Base-by-base conservation (phyloP, 2,797 vertebrate species). In the Glossophaga mutica region DNA sequence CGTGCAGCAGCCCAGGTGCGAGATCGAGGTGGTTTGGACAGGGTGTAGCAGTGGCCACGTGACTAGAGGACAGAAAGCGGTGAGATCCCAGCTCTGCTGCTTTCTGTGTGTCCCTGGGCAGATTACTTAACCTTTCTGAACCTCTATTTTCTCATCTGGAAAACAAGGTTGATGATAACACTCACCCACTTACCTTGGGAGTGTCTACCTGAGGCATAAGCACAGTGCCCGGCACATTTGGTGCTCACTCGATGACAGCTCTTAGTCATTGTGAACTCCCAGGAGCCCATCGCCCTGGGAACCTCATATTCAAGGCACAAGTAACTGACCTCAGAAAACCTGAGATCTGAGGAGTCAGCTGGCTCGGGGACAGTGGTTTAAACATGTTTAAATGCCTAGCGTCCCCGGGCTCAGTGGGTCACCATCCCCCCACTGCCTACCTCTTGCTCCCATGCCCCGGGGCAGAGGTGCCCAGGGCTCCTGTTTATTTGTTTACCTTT, bases 401-500 rank as follows among this genome's bases (percentile, higher is more conserved):
- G 34, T 79, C 74, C 78, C 55, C 0, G 46, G 62, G 19, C 44
- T 71, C 39, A 34, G 29, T 6, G 39, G 88, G 83, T 68, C 19
- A 21, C 76, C 6, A 11, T 34, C 37, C 32, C 77, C 68, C 62
- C 32, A 8, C 42, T 29, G 34, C n/a, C 62, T 21, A 22, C 42
- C 16, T 77, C 16, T 22, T 3, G 70, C 57, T 62, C 44, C 59
- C 26, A 68, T 6, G 34, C 79, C 57, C 39, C 11, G 21, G 21
- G 90, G 57, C 78, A 88, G 78, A 92, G 37, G 39, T 90, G 85
- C 82, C 88, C 87, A 21, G 32, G 78, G 84, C 37, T 98, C 95
- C 93, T 24, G 94, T 97, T 98, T 94, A 94, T 97, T 97, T 98
- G 48, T 98, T 98, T 97, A 90, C 88, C 42, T 98, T 97, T 97